Conservation (phyloP, 2,888 invertebrate genomes). For the Andrena haemorrhoa region DNA sequence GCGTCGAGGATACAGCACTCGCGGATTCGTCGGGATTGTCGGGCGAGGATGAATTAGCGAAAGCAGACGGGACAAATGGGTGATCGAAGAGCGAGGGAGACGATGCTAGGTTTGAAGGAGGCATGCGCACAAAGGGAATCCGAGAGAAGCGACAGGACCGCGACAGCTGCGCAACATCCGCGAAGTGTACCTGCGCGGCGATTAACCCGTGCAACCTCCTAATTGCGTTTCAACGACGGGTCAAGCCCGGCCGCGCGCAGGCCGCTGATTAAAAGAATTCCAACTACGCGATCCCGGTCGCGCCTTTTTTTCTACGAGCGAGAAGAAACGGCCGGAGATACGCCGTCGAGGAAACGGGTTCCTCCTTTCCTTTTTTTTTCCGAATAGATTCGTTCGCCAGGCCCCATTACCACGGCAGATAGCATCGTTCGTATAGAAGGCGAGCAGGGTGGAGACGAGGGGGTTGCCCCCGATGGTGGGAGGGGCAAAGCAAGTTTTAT, state of each 20-base stretch:
- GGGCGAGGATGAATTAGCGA: background rate
- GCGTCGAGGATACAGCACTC: background rate
- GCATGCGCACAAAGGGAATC: background rate
- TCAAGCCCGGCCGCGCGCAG: slow-evolving; percentile 14
- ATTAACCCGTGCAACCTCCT: slow-evolving; percentile 6
- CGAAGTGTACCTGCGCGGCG: slow-evolving; percentile 10
- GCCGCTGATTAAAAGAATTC: slow-evolving; percentile 36
- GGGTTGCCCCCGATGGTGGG: slow-evolving; percentile 60
- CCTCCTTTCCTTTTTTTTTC: slow-evolving; percentile 9
- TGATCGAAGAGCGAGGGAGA: background rate
- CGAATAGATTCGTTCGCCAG: slow-evolving; percentile 70
- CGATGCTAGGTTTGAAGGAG: background rate
- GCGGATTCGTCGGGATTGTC: background rate
- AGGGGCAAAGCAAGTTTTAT: slow-evolving; percentile 79
- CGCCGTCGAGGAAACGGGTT: slow-evolving; percentile 17
- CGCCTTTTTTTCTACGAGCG: slow-evolving; percentile 15
- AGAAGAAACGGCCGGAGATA: slow-evolving; percentile 8
- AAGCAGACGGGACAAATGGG: background rate
- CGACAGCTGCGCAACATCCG: background rate
- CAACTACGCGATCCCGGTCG: slow-evolving; percentile 43
- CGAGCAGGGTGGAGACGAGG: slow-evolving; percentile 53
- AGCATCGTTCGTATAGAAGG: slow-evolving; percentile 52
- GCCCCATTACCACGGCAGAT: slow-evolving; percentile 64
- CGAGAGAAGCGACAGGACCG: background rate
- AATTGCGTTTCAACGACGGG: slow-evolving; percentile 26